phyloP scores from a whole-genome alignment of 2,113 vertebrate genomes.

The Eurystomus gularis region DNA sequence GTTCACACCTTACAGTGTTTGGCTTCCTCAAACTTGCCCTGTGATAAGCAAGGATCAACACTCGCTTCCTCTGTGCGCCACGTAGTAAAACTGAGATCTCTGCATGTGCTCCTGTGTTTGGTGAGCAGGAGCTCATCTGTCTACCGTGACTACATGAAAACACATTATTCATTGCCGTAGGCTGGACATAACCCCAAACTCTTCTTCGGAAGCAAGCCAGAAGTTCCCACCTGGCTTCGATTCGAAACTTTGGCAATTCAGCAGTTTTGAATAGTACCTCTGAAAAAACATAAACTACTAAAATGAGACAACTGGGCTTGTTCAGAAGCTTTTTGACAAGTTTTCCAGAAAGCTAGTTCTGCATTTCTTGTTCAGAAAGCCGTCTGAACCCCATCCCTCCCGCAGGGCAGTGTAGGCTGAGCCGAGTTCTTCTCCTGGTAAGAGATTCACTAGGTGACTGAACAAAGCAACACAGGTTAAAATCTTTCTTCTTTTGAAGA shows the following conservation, averaged over 20 bases:
- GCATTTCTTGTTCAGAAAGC: neutral
- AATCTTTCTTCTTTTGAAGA: constrained; percentile 21
- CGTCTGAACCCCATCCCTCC: neutral
- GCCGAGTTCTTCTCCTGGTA: neutral
- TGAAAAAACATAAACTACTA: neutral
- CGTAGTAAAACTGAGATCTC: accelerated
- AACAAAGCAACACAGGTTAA: constrained; percentile 6
- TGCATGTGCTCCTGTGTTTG: neutral
- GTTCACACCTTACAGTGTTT: neutral
- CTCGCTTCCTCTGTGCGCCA: neutral
- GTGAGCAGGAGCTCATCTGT: neutral
- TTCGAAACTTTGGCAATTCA: neutral
- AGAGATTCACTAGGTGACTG: neutral
- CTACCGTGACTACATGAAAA: neutral
- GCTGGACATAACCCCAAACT: neutral
- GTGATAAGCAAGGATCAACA: neutral
- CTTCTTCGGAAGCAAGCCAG: neutral
- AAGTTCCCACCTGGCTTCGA: neutral
- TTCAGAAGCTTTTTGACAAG: neutral
- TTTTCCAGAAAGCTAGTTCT: neutral
- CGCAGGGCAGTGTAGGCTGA: neutral
- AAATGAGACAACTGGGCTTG: neutral
- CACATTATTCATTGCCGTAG: neutral
- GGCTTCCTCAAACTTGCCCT: neutral
- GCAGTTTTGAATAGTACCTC: neutral